A percentile compares a stretch with the other conserved stretches of the same genome.
phyloP scores from a whole-genome alignment of 2,113 vertebrate species.

The Eurystomus gularis region DNA sequence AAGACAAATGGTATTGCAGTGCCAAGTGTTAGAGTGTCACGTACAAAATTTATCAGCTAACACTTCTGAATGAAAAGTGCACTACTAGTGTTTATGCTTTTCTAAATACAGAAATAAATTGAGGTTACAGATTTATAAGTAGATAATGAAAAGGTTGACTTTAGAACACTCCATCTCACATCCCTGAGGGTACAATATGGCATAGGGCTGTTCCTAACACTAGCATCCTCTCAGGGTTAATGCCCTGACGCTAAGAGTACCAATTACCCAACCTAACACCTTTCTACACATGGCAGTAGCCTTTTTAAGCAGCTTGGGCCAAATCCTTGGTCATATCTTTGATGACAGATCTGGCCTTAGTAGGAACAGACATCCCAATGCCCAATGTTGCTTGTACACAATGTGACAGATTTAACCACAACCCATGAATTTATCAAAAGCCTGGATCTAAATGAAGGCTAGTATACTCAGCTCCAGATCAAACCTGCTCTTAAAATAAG shows the following conservation, averaged over 20 bases:
- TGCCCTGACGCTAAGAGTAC: not conserved
- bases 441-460: not conserved
- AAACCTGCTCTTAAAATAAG: not conserved
- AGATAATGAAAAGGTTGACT: not conserved
- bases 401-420: not conserved
- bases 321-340: not conserved
- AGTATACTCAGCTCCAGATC: not conserved
- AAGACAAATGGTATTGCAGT: constrained; percentile 7
- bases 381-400: not conserved
- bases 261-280: not conserved
- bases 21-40: not conserved
- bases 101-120: constrained; percentile 10
- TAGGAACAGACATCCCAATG: not conserved
- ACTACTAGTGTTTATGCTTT: not conserved
- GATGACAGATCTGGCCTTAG: not conserved
- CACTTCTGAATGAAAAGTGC: not conserved
- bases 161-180: not conserved
- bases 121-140: not conserved
- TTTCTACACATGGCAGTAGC: not conserved
- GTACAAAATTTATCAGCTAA: constrained; percentile 2
- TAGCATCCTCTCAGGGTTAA: not conserved
- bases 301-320: not conserved
- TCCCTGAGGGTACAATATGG: not conserved
- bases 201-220: not conserved
- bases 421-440: not conserved